Conservation (phyloP, 2,113 vertebrate genomes). For the Illadopsis cleaveri region DNA sequence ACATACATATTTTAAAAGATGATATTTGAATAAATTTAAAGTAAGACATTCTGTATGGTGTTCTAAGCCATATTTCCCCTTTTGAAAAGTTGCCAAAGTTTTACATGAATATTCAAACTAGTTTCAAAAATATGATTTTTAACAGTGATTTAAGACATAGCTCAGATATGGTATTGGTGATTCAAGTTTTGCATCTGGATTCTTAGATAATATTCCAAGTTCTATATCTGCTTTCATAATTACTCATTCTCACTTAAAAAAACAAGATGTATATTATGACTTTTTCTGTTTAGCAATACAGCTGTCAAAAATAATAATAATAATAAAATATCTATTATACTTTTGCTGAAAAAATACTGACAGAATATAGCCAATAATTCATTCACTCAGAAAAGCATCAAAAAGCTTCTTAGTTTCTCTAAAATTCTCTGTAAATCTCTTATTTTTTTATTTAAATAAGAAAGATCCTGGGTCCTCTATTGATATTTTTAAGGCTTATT, state of each 20-base stretch:
- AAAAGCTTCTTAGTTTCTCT: neutral
- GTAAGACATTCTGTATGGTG: neutral
- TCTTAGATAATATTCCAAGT: neutral
- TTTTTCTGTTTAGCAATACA: neutral
- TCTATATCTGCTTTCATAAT: neutral
- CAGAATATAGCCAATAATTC: neutral
- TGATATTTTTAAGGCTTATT: slow-evolving; percentile 27
- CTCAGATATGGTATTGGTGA: neutral
- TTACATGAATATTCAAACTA: neutral
- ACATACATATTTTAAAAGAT: neutral
- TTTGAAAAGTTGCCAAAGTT: neutral
- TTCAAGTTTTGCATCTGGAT: neutral
- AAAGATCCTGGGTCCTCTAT: neutral
- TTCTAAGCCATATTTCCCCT: neutral
- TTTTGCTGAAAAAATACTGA: neutral
- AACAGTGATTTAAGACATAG: neutral
- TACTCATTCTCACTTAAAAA: neutral
- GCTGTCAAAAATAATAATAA: neutral
- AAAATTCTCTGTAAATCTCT: neutral
- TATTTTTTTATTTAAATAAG: neutral
- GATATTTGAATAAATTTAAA: neutral
- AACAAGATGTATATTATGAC: neutral
- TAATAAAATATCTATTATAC: neutral
- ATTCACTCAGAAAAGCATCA: neutral
- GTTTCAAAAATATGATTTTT: neutral